Base-by-base conservation (phyloP, 2,888 invertebrate species). In the Athetis lepigone region DNA sequence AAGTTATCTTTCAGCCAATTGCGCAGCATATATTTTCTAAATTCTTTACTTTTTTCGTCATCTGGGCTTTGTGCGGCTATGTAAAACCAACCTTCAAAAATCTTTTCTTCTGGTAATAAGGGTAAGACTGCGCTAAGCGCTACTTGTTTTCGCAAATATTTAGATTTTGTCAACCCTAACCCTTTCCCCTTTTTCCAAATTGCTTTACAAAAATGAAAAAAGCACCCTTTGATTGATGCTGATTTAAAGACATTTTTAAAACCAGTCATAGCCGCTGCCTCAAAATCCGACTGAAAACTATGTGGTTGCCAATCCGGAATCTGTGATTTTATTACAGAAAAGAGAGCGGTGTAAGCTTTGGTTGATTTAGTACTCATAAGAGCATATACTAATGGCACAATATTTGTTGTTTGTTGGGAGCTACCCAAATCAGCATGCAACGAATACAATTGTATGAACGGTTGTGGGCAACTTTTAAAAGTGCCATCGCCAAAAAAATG, bases 101-200 rank as follows among this genome's bases (percentile, higher is more conserved):
- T 64, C 45, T 54, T 37, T 19, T 64, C 29, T 56, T 43, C 43
- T 19, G 64, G 56, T 52, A 69, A 50, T 46, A 69, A 46, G 23
- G 63, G 58, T 36, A 64, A 46, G 21, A 61, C 66, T 54, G 65
- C 65, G 43, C 59, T 65, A 45, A 65, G 65, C 16, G 59, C 65
- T 49, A 65, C 50, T 54, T 60, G 56, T 43, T 42, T 42, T 37
- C 62, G 55, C 42, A 49, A 40, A 29, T 27, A 49, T 49, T 55
- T 62, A 25, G 49, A 55, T 56, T 63, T 56, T 43, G 49, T 57
- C 29, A 63, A 42, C 33, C 55, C 49, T 56, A 63, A 57, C 49
- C 43, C 62, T 23, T 46, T 37, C 16, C 47, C 65, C 52, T 55
- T 65, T 37, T 49, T 65, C 65, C 65, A 59, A 46, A 65, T 46